Conservation (phyloP, 2,113 vertebrate species). For the Arenaria interpres region DNA sequence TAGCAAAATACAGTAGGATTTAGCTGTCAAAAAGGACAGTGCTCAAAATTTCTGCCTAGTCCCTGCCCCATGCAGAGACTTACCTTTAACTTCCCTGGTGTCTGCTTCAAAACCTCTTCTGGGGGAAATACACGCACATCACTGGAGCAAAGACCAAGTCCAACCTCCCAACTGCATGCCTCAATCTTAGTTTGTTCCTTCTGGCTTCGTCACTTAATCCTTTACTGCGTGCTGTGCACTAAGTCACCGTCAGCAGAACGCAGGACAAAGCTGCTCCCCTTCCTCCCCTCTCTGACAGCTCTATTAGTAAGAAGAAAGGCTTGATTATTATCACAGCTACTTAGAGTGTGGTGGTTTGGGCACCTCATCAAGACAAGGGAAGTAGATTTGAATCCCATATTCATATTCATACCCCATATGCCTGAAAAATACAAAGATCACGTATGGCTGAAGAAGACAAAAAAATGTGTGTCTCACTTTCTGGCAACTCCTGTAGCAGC, state of each 20-base stretch:
- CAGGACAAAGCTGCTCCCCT: not conserved
- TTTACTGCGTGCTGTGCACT: not conserved
- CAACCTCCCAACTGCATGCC: not conserved
- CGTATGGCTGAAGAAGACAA: not conserved
- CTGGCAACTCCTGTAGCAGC: not conserved
- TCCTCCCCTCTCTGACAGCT: not conserved
- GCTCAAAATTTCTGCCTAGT: not conserved
- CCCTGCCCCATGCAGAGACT: rapidly evolving
- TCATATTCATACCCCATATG: not conserved
- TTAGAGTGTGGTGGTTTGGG: not conserved
- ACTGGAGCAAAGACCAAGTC: not conserved
- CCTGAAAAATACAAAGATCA: not conserved
- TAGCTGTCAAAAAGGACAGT: not conserved
- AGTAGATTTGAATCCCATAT: not conserved
- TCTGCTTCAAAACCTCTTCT: not conserved
- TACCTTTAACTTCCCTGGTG: not conserved
- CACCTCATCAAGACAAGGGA: not conserved
- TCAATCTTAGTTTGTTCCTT: not conserved
- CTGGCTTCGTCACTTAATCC: not conserved
- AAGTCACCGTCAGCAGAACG: not conserved
- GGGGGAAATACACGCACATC: not conserved
- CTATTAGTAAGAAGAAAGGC: not conserved
- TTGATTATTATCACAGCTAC: not conserved
- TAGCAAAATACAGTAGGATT: not conserved
- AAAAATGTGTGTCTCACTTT: not conserved